Evolutionary conservation across 1,140 invertebrate species (phyloP).

Genomic region (Drosophila melanica): DNA sequence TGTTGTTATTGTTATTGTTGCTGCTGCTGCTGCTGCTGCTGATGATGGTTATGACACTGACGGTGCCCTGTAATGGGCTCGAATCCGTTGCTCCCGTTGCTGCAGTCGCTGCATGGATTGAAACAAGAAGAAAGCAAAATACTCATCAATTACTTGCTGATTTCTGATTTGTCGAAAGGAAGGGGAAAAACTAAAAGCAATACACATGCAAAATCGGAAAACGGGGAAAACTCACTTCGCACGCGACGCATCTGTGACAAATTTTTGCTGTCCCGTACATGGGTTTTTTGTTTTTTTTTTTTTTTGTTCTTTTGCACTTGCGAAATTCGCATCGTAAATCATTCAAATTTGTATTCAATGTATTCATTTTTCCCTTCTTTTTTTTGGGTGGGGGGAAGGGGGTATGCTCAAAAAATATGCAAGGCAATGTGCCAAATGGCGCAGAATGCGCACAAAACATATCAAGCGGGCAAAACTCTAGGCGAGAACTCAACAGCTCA

Average conservation of each 20-base stretch:
- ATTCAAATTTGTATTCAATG: slow-evolving; percentile 54
- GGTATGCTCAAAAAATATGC: slow-evolving; percentile 30
- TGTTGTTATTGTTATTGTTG: slow-evolving; percentile 19
- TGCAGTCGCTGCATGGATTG: slow-evolving; percentile 14
- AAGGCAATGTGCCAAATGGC: slow-evolving; percentile 54
- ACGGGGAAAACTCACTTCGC: slow-evolving; percentile 18
- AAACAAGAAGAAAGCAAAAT: slow-evolving; percentile 6
- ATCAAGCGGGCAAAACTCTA: slow-evolving; percentile 20
- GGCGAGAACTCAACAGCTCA: slow-evolving; percentile 7
- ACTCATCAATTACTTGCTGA: slow-evolving; percentile 23
- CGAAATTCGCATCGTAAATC: slow-evolving; percentile 44
- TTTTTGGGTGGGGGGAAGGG: background rate
- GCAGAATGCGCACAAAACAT: slow-evolving; percentile 34
- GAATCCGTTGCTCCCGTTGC: slow-evolving; percentile 17
- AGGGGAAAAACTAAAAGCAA: slow-evolving; percentile 2
- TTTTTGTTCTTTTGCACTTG: slow-evolving; percentile 29
- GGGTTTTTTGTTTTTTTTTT: slow-evolving; percentile 6
- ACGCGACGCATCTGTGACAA: slow-evolving; percentile 39
- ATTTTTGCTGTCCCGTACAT: slow-evolving; percentile 37
- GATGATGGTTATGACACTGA: slow-evolving; percentile 64
- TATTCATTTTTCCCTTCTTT: slow-evolving; percentile 7
- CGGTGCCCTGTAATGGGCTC: slow-evolving; percentile 17
- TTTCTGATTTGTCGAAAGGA: slow-evolving; percentile 23
- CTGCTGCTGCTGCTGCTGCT: slow-evolving; percentile 30
- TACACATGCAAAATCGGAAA: slow-evolving; percentile 15